Evolutionary conservation across 1,140 invertebrate species (phyloP).

Genomic region (Drosophila seguyi): DNA sequence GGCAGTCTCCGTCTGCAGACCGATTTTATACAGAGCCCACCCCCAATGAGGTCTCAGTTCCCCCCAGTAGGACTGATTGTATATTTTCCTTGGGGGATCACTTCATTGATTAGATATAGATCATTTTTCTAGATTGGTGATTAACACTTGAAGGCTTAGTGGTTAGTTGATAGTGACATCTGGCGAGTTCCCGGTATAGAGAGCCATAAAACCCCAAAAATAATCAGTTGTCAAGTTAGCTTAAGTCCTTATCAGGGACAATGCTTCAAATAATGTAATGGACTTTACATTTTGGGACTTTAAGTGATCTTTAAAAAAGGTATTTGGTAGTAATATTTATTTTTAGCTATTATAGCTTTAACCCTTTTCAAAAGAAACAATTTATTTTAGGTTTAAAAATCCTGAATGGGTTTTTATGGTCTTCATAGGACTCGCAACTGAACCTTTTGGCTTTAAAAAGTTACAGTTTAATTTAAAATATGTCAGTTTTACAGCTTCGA

Average conservation of each 20-base stretch:
- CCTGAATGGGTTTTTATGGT: too few relatives aligned
- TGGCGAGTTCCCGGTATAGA: background rate
- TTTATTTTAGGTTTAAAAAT: background rate
- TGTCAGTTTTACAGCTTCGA: too few relatives aligned
- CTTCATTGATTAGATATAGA: constrained; percentile 20
- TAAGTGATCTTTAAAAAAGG: background rate
- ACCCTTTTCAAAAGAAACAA: background rate
- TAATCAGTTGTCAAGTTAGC: background rate
- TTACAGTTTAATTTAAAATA: too few relatives aligned
- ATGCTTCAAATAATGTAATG: background rate
- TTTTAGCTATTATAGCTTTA: background rate
- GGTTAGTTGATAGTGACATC: background rate
- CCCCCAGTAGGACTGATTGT: background rate
- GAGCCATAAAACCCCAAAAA: background rate
- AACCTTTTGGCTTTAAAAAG: too few relatives aligned
- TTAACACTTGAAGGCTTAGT: background rate
- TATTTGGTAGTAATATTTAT: background rate
- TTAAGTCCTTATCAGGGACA: background rate
- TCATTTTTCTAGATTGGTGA: constrained; percentile 10
- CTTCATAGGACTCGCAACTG: too few relatives aligned
- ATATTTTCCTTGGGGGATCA: constrained; percentile 10
- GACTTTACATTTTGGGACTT: background rate
- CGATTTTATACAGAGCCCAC: constrained; percentile 5
- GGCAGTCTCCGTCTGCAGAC: background rate
- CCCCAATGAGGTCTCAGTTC: background rate